Base-by-base conservation (phyloP, 2,113 vertebrate species). In the Elaphurus davidianus region DNA sequence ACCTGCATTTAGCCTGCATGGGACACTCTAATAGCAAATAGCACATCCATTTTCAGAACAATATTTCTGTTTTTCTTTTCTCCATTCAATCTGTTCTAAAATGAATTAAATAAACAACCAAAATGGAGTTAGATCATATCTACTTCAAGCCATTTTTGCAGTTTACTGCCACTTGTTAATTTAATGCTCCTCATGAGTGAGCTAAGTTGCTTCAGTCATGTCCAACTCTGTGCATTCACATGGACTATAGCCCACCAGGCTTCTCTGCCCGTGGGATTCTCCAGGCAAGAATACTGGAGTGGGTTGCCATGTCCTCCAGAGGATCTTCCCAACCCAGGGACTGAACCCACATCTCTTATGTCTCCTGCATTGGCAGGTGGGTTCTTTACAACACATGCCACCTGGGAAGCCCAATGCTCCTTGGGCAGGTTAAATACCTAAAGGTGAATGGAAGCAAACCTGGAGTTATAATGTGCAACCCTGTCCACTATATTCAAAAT, bases 91-190 rank as follows among this genome's bases (percentile, higher is more conserved):
- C 17, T 60, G 27, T 25, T 52, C 78, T 33, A 25, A 60, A n/a
- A 47, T 6, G 43, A 87, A 43, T 7, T 28, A 60, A 60, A 21
- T 47, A 79, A 76, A 40, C 40, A 21, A 4, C 25, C 0, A 2
- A 3, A 16, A 10, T 0, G 36, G 83, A 93, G 13, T 88, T 10
- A 71, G 36, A 74, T 7, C 30, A 15, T 43, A 23, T 45, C 9
- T 54, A 3, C 17, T 21, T 21, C 9, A 11, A 1, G 16, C 27
- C 6, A 2, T 9, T 9, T 9, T 4, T 33, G 50, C 3, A 27
- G 14, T 0, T 1, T 10, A 8, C 54, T 15, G 23, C 57, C 17
- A 7, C n/a, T 33, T 60, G 6, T 36, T 45, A 14, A 10, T 50
- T 59, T 21, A 8, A 17, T 28, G 67, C n/a, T 84, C 19, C 8